These are phyloP conservation scores for Arrhamphus sclerolepis DNA, from an alignment of 2,797 vertebrate species.

Conservation along the genomic window DNA sequence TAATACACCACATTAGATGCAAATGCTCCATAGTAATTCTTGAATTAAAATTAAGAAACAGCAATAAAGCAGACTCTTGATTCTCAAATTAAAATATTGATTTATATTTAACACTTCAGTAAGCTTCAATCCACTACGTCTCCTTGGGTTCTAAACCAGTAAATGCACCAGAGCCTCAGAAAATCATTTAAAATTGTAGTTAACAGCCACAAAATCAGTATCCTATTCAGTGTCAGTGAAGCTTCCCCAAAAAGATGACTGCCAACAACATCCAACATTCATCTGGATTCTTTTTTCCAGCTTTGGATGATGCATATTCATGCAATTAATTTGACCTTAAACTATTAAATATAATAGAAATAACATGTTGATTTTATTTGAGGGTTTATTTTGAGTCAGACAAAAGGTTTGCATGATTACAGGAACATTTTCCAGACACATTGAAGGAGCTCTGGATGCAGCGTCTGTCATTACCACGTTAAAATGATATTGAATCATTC, in stretches of 20 bases:
- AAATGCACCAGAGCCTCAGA: constrained; percentile 1
- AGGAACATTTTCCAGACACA: constrained; percentile 58
- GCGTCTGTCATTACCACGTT: constrained; percentile 59
- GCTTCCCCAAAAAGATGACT: constrained; percentile 51
- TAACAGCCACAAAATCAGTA: constrained; percentile 43
- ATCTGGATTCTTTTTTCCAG: constrained; percentile 45
- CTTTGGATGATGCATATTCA: constrained; percentile 41
- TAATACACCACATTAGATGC: neutral
- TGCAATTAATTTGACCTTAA: constrained; percentile 53
- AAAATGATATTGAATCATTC: constrained; percentile 44
- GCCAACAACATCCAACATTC: constrained; percentile 30
- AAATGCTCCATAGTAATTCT: constrained; percentile 13
- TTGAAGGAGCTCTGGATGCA: constrained; percentile 48
- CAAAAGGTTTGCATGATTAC: constrained; percentile 45
- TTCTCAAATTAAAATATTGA: constrained; percentile 6
- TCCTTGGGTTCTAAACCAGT: constrained; percentile 16
- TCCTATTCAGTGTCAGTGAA: constrained; percentile 45
- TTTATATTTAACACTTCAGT: constrained; percentile 28
- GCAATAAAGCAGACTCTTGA: neutral
- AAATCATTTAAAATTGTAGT: constrained; percentile 19
- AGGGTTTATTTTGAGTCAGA: constrained; percentile 47
- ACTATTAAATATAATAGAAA: constrained; percentile 58
- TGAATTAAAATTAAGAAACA: constrained; percentile 18
- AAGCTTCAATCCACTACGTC: constrained; percentile 16
- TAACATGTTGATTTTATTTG: constrained; percentile 65